phyloP scores from a whole-genome alignment of 2,797 vertebrate genomes.

The Pachyuromys duprasi region DNA sequence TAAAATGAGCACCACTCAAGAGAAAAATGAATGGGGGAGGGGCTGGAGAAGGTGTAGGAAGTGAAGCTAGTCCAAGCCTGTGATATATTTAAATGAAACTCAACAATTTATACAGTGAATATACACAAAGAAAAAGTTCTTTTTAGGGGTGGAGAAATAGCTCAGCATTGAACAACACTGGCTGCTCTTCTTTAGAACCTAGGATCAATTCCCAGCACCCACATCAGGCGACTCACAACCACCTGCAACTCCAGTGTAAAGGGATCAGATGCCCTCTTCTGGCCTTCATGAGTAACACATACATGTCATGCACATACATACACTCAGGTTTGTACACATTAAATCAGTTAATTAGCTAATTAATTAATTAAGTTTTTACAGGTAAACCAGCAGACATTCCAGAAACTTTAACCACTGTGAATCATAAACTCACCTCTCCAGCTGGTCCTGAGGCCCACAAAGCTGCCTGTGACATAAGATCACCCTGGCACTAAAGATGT shows the following conservation, averaged over 20 bases:
- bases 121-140: neutral
- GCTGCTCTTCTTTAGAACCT: neutral
- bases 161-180: neutral
- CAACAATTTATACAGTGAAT: neutral
- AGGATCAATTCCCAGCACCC: neutral
- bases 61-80: neutral
- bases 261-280: neutral
- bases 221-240: neutral
- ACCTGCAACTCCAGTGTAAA: neutral
- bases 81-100: neutral
- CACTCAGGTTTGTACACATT: neutral
- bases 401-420: neutral
- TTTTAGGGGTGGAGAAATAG: neutral
- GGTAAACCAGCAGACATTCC: neutral
- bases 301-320: neutral
- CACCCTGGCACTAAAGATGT: neutral
- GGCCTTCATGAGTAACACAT: neutral
- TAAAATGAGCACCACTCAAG: neutral
- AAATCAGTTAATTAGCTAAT: neutral
- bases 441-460: neutral
- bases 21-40: neutral
- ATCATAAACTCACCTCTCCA: neutral
- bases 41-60: neutral
- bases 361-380: rapidly evolving
- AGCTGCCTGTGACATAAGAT: neutral